Evolutionary conservation across 2,113 vertebrate genomes (phyloP).

Genomic region (Henicopernis longicauda): DNA sequence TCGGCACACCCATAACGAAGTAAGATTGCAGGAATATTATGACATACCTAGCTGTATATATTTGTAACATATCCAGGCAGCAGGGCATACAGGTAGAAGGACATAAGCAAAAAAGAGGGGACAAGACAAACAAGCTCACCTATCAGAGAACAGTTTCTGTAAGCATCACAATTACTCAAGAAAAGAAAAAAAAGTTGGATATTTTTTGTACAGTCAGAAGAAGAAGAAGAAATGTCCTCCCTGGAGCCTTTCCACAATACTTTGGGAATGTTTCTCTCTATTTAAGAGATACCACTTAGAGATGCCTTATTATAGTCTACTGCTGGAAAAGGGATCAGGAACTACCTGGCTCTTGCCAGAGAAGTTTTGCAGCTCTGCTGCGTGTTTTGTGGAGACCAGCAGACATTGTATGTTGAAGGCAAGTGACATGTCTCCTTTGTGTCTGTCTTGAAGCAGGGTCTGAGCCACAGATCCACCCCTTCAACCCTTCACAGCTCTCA

Average conservation of each 20-base stretch:
- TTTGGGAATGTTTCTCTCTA: not conserved
- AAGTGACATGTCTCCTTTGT: not conserved
- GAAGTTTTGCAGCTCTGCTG: not conserved
- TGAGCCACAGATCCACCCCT: not conserved
- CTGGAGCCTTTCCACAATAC: not conserved
- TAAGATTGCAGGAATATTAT: rapidly evolving
- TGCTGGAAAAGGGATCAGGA: not conserved
- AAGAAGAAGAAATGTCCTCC: not conserved
- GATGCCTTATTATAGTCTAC: not conserved
- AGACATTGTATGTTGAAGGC: not conserved
- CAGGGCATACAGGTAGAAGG: not conserved
- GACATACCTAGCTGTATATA: not conserved
- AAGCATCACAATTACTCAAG: not conserved
- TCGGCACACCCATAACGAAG: rapidly evolving
- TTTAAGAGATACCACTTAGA: not conserved
- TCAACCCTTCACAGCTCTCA: not conserved
- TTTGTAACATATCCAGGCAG: not conserved
- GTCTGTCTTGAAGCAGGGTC: not conserved
- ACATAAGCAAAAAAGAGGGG: rapidly evolving
- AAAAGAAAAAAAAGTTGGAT: not conserved
- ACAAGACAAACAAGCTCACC: not conserved
- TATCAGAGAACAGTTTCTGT: not conserved
- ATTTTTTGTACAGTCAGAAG: not conserved
- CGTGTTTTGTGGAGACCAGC: not conserved
- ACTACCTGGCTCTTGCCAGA: not conserved